These are phyloP conservation scores for Phainopepla nitens DNA, from an alignment of 2,113 vertebrate species.

Conservation along the genomic window DNA sequence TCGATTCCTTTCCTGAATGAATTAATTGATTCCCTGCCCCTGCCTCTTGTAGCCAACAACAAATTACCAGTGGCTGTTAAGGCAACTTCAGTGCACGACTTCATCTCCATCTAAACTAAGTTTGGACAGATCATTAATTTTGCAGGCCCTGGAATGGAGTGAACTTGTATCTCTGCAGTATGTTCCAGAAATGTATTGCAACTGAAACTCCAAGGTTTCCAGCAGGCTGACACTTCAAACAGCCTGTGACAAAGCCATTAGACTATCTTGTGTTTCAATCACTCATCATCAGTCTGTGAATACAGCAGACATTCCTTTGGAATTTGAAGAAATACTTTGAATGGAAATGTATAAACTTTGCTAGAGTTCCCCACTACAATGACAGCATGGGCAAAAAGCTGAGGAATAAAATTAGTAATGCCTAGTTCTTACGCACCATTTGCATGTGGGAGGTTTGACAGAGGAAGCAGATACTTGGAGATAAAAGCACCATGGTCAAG, in stretches of 20 bases:
- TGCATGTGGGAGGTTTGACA: not conserved
- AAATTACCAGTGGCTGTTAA: not conserved
- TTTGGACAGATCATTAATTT: not conserved
- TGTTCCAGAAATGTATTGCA: not conserved
- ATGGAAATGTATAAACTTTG: not conserved
- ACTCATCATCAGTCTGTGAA: not conserved
- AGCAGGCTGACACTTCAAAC: not conserved
- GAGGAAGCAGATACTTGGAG: not conserved
- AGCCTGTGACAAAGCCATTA: not conserved
- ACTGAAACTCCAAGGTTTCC: not conserved
- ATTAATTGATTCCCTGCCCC: not conserved
- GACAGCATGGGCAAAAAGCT: not conserved
- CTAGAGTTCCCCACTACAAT: not conserved
- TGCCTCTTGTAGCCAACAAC: not conserved
- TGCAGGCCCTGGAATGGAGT: not conserved
- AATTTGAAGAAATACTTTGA: not conserved
- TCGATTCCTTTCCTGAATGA: slow-evolving; percentile 25
- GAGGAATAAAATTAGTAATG: not conserved
- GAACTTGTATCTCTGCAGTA: not conserved
- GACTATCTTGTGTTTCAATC: not conserved
- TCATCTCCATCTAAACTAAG: not conserved
- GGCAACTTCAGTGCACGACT: not conserved
- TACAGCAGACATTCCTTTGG: not conserved
- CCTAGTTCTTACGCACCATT: not conserved
- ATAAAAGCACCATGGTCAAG: not conserved